phyloP scores from a whole-genome alignment of 2,797 vertebrate species.

The Caiman crocodilus region DNA sequence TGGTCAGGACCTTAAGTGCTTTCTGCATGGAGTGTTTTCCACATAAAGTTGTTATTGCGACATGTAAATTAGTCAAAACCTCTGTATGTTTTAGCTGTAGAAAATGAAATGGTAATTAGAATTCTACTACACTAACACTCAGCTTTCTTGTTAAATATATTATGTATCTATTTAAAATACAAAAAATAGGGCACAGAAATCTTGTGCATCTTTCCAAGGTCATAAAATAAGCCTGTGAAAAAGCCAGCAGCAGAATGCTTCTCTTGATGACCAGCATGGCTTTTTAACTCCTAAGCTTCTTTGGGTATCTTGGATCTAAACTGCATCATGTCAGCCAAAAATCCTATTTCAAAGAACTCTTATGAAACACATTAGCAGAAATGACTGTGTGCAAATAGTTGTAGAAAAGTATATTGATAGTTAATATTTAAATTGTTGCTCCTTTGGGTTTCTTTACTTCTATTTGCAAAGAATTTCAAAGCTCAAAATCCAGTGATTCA shows the following conservation, averaged over 20 bases:
- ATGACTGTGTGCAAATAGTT: constrained; percentile 24
- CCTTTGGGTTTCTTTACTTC: background rate
- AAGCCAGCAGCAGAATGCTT: background rate
- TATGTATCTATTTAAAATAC: background rate
- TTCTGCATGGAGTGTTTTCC: background rate
- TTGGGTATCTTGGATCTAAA: background rate
- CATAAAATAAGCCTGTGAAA: background rate
- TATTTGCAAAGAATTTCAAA: constrained; percentile 44
- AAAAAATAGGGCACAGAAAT: background rate
- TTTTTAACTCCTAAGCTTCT: background rate
- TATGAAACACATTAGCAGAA: constrained; percentile 25
- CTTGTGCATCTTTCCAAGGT: background rate
- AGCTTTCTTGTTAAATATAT: background rate
- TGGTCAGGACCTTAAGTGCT: background rate
- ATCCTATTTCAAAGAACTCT: constrained; percentile 45
- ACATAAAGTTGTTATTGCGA: background rate
- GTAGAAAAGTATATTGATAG: constrained; percentile 47
- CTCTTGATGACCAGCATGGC: fast-evolving
- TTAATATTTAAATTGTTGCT: constrained; percentile 55
- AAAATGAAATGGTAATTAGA: background rate
- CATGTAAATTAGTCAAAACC: background rate
- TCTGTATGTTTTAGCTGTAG: background rate
- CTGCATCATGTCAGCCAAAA: background rate
- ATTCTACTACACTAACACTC: background rate
- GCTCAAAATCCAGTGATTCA: constrained; percentile 37